A percentile compares a stretch with the other conserved stretches of the same genome.
Conservation (phyloP, 2,888 invertebrate genomes). For the Chrysomela aeneicollis region DNA sequence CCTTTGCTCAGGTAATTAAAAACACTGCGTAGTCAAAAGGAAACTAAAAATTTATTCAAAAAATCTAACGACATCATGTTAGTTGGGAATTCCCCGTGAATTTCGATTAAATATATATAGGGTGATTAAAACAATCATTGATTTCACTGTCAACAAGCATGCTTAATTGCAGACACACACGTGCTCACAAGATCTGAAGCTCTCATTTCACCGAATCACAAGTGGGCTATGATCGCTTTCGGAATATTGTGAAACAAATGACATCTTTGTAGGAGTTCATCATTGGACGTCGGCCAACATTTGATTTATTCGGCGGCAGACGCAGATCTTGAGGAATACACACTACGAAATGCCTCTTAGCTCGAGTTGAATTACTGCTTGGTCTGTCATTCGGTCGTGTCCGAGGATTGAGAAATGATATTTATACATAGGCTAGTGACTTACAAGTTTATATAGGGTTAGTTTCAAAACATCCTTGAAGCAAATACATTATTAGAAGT, state of each 20-base stretch:
- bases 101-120: no score
- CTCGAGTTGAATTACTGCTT: slow-evolving; percentile 55
- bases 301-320: slow-evolving; percentile 57
- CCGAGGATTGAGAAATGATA: slow-evolving; percentile 55
- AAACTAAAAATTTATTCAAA: no score
- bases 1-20: no score
- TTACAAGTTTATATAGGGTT: no score
- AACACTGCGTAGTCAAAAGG: no score
- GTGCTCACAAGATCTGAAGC: not conserved
- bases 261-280: slow-evolving; percentile 37
- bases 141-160: no score
- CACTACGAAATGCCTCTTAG: slow-evolving; percentile 57
- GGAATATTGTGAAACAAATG: slow-evolving; percentile 36
- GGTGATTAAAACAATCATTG: no score
- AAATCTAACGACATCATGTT: no score
- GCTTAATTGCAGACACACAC: not conserved
- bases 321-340: slow-evolving; percentile 55
- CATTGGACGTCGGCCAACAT: slow-evolving; percentile 52
- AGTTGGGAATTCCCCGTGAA: no score
- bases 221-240: slow-evolving; percentile 28
- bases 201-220: slow-evolving; percentile 9
- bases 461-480: no score
- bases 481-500: no score
- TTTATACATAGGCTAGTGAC: not conserved
- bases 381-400: slow-evolving; percentile 57